Conservation (phyloP, 2,113 vertebrate genomes). For the Clarias batrachus region DNA sequence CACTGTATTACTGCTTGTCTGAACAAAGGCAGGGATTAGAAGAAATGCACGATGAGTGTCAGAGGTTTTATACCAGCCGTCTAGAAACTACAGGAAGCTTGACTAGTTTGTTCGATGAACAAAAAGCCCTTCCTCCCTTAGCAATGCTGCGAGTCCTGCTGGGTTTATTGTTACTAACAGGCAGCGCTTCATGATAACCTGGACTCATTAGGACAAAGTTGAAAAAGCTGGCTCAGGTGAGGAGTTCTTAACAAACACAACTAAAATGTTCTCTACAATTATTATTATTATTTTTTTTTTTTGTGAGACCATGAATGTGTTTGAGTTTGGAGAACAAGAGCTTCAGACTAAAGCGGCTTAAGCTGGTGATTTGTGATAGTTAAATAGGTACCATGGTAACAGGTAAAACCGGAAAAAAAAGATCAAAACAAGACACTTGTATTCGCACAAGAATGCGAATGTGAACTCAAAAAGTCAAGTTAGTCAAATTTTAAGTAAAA, state of each 20-base stretch:
- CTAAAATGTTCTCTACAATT: no score
- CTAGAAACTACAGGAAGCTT: neutral
- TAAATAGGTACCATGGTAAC: neutral
- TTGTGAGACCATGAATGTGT: no score
- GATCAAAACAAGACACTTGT: neutral
- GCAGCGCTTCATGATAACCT: neutral
- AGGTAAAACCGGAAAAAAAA: neutral
- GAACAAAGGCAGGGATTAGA: neutral
- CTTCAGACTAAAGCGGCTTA: neutral
- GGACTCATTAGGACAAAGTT: neutral
- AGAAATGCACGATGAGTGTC: neutral
- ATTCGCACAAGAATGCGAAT: neutral
- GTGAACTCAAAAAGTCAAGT: no score
- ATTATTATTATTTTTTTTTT: no score
- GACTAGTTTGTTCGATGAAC: neutral
- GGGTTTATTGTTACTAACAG: neutral
- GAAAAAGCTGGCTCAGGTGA: neutral
- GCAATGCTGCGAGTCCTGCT: slow-evolving; percentile 10
- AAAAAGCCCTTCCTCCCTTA: neutral
- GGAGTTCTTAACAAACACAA: neutral
- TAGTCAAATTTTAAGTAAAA: neutral
- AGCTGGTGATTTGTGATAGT: no score
- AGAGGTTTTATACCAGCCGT: no score
- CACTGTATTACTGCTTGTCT: neutral
- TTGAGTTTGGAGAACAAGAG: neutral